These are phyloP conservation scores for Orycteropus afer DNA, from an alignment of 2,113 vertebrate species.

Conservation along the genomic window DNA sequence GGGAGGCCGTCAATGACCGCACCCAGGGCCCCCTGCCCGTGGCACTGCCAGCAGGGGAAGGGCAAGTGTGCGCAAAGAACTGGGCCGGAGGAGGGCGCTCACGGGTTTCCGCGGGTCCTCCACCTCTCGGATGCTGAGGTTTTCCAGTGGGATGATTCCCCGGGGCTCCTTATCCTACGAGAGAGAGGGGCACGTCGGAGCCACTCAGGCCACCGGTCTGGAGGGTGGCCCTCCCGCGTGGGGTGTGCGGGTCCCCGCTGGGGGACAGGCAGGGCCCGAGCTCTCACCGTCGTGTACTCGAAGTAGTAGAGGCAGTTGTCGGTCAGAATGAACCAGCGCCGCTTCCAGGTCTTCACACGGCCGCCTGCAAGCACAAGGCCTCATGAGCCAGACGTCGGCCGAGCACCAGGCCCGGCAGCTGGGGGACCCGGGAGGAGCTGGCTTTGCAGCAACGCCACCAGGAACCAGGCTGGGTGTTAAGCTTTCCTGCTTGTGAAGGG, in stretches of 20 bases:
- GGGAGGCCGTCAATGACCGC: neutral
- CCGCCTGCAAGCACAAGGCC: constrained; percentile 89
- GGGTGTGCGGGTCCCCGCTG: neutral
- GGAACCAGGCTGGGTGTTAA: neutral
- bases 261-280: neutral
- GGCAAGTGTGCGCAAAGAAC: no score
- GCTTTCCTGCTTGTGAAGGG: neutral
- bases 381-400: neutral
- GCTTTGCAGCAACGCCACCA: neutral
- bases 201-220: neutral
- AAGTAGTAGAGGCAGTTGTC: constrained; percentile 99
- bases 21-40: neutral
- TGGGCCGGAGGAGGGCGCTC: constrained; percentile 71
- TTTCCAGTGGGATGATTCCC: constrained; percentile 98
- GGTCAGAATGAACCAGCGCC: constrained; percentile 98
- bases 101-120: constrained; percentile 98
- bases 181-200: neutral
- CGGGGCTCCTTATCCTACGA: constrained; percentile 96
- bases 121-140: constrained; percentile 97
- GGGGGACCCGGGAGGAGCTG: neutral
- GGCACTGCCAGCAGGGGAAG: neutral
- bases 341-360: constrained; percentile 98
- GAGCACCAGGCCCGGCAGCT: neutral
- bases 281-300: constrained; percentile 98
- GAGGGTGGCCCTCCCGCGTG: neutral